phyloP scores from a whole-genome alignment of 2,113 vertebrate species.

The Hylia prasina region DNA sequence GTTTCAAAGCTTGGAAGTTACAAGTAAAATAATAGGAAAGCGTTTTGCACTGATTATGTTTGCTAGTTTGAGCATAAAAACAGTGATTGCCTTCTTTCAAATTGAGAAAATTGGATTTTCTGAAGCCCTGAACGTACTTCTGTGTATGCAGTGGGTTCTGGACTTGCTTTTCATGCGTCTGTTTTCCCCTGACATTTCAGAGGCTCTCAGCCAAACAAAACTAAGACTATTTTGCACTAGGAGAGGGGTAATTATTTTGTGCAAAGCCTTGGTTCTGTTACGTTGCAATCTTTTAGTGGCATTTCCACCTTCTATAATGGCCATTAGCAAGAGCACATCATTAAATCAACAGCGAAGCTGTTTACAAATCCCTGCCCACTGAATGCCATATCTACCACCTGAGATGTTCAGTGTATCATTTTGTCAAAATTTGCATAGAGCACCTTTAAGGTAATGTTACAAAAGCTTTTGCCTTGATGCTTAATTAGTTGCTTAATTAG shows the following conservation, averaged over 20 bases:
- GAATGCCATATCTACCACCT: neutral
- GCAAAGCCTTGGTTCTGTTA: neutral
- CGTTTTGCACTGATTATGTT: accelerated
- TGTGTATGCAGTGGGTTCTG: neutral
- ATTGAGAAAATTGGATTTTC: neutral
- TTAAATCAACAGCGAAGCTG: neutral
- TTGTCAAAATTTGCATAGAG: neutral
- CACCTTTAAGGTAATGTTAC: neutral
- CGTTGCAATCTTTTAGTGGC: neutral
- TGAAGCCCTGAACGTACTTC: neutral
- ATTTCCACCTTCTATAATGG: neutral
- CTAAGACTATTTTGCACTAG: neutral
- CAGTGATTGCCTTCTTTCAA: neutral
- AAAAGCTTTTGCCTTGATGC: neutral
- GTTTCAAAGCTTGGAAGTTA: neutral
- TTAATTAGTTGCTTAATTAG: neutral
- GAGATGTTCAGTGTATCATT: accelerated
- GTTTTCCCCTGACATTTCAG: neutral
- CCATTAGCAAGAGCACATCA: accelerated
- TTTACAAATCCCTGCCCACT: neutral
- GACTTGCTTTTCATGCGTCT: neutral
- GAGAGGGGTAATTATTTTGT: neutral
- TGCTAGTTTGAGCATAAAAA: neutral
- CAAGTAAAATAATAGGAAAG: accelerated
- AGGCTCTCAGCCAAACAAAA: neutral